Conservation (phyloP, 92 coral and sea anemone species). For the Zoanthus solanderi region DNA sequence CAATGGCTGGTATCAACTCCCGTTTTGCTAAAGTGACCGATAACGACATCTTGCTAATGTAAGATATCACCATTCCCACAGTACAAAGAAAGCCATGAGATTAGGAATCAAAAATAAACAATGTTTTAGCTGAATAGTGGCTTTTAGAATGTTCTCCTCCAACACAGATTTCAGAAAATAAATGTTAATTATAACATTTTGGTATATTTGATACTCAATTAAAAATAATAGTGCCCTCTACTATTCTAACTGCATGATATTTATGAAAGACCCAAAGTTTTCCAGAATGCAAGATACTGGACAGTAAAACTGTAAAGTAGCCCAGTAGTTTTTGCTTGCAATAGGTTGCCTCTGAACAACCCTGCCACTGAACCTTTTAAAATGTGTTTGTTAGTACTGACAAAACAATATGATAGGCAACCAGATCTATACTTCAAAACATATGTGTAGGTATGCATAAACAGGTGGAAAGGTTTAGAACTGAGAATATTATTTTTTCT, state of each 20-base stretch:
- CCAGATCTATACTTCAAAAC: slow-evolving; percentile 9
- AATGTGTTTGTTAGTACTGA: background rate
- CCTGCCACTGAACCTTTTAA: slow-evolving; percentile 17
- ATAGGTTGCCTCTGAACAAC: slow-evolving; percentile 15
- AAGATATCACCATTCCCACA: background rate
- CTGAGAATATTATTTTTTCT: slow-evolving; percentile 17
- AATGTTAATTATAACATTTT: slow-evolving; percentile 5
- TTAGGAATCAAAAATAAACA: background rate
- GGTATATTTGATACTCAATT: slow-evolving; percentile 20
- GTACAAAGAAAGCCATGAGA: slow-evolving; percentile 3
- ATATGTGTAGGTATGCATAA: slow-evolving; percentile 13
- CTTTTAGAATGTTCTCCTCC: slow-evolving; percentile 16
- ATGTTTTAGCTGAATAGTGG: slow-evolving; percentile 14
- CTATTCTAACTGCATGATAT: slow-evolving; percentile 25
- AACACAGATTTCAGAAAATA: background rate
- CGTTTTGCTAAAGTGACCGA: background rate
- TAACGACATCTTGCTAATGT: background rate
- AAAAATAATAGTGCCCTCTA: slow-evolving; percentile 1
- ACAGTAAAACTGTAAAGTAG: slow-evolving; percentile 10
- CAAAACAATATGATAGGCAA: slow-evolving; percentile 19
- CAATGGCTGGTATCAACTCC: background rate
- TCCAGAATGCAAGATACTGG: slow-evolving; percentile 18
- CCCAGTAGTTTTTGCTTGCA: slow-evolving; percentile 32
- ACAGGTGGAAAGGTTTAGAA: slow-evolving; percentile 12
- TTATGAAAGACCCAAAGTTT: slow-evolving; percentile 17